Conservation (phyloP, 2,113 vertebrate genomes). For the Rhineura floridana region DNA sequence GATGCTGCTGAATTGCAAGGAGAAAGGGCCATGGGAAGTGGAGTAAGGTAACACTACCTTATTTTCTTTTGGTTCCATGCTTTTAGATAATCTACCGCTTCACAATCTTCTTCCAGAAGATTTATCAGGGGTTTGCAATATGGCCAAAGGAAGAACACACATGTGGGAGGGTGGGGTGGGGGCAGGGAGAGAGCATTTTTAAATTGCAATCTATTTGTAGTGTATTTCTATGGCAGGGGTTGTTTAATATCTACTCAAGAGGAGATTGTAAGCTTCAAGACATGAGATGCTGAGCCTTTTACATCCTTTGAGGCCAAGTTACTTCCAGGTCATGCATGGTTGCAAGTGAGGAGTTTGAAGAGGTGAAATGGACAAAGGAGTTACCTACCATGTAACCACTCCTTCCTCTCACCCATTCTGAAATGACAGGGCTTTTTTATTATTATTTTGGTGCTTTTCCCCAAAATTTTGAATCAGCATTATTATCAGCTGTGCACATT, state of each 20-base stretch:
- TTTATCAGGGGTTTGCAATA: conserved; percentile 42
- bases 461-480: too few species aligned
- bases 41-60: neutral
- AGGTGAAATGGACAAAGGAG: neutral
- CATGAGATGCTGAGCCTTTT: accelerated
- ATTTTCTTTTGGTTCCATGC: neutral
- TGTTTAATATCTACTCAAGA: conserved; percentile 20
- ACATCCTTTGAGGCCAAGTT: conserved; percentile 16
- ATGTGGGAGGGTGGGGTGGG: neutral
- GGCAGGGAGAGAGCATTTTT: conserved; percentile 3
- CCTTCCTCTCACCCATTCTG: conserved; percentile 6
- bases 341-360: neutral
- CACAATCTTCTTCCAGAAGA: conserved; percentile 48
- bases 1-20: accelerated
- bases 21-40: neutral
- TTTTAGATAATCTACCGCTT: neutral
- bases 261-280: neutral
- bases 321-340: conserved; percentile 28
- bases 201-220: conserved; percentile 9
- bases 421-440: neutral
- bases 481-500: too few species aligned
- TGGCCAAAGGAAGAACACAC: conserved; percentile 19
- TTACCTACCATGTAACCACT: too few species aligned
- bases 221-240: conserved; percentile 28
- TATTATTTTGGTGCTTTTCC: neutral